A percentile compares a stretch with the other conserved stretches of the same genome.
Evolutionary conservation across 2,797 vertebrate genomes (phyloP).

Genomic region (Pogoniulus pusillus): DNA sequence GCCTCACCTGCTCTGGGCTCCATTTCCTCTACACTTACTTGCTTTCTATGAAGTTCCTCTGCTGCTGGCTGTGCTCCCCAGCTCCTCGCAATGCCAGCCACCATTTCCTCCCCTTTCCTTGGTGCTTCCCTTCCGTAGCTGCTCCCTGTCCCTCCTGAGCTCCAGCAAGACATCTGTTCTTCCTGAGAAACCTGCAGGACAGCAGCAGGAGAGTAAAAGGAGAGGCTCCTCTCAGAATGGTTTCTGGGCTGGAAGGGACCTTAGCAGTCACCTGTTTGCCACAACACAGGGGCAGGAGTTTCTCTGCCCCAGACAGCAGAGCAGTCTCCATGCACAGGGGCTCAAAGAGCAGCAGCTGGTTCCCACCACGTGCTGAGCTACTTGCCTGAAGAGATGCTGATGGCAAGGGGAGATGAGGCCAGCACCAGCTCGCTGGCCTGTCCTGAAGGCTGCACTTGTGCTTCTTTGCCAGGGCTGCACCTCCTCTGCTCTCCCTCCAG

Average conservation of each 20-base stretch:
- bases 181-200: background rate
- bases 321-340: background rate
- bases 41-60: background rate
- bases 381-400: background rate
- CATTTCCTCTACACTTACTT: background rate
- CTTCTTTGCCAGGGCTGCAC: background rate
- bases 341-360: background rate
- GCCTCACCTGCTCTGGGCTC: background rate
- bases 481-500: background rate
- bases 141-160: background rate
- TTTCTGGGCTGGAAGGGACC: no score
- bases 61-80: background rate
- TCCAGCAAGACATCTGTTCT: rapidly evolving
- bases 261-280: no score
- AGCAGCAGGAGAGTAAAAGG: background rate
- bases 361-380: background rate
- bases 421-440: rapidly evolving
- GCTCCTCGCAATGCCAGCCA: background rate
- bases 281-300: background rate
- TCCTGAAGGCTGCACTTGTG: background rate
- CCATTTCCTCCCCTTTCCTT: rapidly evolving
- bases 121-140: background rate
- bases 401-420: background rate
- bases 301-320: background rate
- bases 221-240: no score